phyloP scores from a whole-genome alignment of 2,888 invertebrate genomes.

The Trichopria drosophilae region DNA sequence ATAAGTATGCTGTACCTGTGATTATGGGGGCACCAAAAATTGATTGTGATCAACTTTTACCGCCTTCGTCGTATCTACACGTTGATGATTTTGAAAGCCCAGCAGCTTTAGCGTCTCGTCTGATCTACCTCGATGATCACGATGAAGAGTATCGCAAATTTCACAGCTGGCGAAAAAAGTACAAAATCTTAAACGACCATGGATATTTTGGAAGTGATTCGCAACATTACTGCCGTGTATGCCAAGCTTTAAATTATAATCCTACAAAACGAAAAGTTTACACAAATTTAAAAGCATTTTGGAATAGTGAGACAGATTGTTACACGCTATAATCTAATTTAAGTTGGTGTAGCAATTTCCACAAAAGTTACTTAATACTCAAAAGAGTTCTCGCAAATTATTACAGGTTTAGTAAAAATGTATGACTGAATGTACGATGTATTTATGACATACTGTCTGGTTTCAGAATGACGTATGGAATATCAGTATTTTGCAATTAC shows the following conservation, averaged over 20 bases:
- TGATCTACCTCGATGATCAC: constrained; percentile 60
- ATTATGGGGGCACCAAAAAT: constrained; percentile 65
- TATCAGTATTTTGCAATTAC: too few relatives aligned
- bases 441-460: too few relatives aligned
- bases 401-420: too few relatives aligned
- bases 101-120: constrained; percentile 61
- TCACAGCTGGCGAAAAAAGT: constrained; percentile 66
- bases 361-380: too few relatives aligned
- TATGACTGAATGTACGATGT: too few relatives aligned
- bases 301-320: constrained; percentile 52
- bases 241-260: constrained; percentile 71
- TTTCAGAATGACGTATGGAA: too few relatives aligned
- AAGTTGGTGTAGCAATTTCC: too few relatives aligned
- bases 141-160: constrained; percentile 57
- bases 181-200: constrained; percentile 67
- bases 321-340: too few relatives aligned
- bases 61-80: constrained; percentile 68
- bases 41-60: constrained; percentile 62
- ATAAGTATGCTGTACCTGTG: constrained; percentile 67
- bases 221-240: constrained; percentile 67
- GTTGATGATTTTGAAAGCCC: constrained; percentile 63
- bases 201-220: constrained; percentile 68
- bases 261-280: constrained; percentile 56
- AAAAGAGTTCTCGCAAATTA: too few relatives aligned
- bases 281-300: constrained; percentile 54